Evolutionary conservation across 2,797 vertebrate genomes (phyloP), one percentile per base, ranked within the genome.

Genomic region (Centroberyx gerrardi): DNA sequence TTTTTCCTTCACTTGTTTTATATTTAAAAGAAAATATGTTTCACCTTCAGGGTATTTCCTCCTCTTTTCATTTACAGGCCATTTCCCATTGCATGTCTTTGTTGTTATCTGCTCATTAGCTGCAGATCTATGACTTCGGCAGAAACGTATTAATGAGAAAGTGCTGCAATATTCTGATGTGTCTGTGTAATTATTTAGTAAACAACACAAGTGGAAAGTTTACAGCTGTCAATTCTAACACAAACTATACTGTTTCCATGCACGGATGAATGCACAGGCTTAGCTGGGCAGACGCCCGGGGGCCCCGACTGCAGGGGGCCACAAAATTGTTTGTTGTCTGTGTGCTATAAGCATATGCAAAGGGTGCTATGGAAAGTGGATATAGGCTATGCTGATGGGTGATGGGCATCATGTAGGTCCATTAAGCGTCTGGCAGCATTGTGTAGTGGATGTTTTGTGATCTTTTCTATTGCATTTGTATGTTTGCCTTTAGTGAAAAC

Each of bases 91-190:
- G 53, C 55, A 62, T 67, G 36, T 78, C 82, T 72, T 76, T 44
- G 56, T 72, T 80, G 68, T 8, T 62, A 55, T 74, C 70, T 87
- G 67, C 67, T 88, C 74, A 89, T 85, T 79, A 80, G 78, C 77
- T 82, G 72, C 84, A 83, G 81, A 81, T 85, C 78, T 80, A 49
- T 86, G 72, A 78, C 75, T 86, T 81, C 52, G 59, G 44, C 67
- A 77, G 59, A 62, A 87, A 78, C 75, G 78, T 69, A 67, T 63
- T 65, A 8, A 13, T 48, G 44, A 82, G 72, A 65, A 61, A 2
- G 29, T 42, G 31, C 52, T 62, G 62, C 65, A 18, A 33, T 72
- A 71, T 79, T 56, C 71, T 60, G 66, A 88, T 84, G 64, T 67
- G 56, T 60, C 54, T 68, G 56, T 72, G 67, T 76, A 72, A 62